Base-by-base conservation (phyloP, 1,140 invertebrate species). In the Macrotrachela quadricornifera region DNA sequence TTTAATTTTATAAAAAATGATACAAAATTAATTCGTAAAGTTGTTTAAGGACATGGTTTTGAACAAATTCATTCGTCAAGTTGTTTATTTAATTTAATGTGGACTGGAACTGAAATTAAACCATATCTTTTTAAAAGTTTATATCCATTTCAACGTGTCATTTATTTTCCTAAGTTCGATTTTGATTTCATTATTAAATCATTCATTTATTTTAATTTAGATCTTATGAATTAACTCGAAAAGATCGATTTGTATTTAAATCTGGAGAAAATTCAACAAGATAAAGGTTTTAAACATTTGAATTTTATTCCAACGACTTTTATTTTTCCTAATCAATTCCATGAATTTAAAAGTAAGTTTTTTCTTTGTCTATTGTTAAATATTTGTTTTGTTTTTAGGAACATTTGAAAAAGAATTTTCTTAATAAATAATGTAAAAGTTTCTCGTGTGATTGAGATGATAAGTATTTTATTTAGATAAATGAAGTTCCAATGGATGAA, bases 151-250 rank as follows among this genome's bases (percentile, higher is more conserved):
- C 85, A 90, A 71, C 77, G 84, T 64, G 80, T 90, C 30, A 91
- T 90, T 68, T 85, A 91, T 71, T 91, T 91, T 69, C 86, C 86
- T 12, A 80, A 84, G n/a, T n/a, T n/a, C n/a, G n/a, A n/a, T 81
- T 83, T 67, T 63, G 58, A 21, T 16, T 39, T 30, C 13, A 17
- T 41, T 51, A 39, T 12, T 21, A 15, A 15, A 14, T 50, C n/a
- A 40, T 51, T 15, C 18, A 49, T 2, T 56, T 18, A 46, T 58
- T 59, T 58, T 21, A 60, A 79, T 60, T 38, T 50, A n/a, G n/a
- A 47, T 71, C 85, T 0, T 90, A 87, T 67, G 79, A 73, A 60
- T 53, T 73, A 15, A 73, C 71, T 50, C 60, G 70, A 49, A 73
- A 73, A 58, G 71, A 73, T 54, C 61, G 68, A 50, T 60, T n/a